These are phyloP conservation scores for Sycophaga agraensis DNA, from an alignment of 1,140 invertebrate genomes.

Conservation along the genomic window DNA sequence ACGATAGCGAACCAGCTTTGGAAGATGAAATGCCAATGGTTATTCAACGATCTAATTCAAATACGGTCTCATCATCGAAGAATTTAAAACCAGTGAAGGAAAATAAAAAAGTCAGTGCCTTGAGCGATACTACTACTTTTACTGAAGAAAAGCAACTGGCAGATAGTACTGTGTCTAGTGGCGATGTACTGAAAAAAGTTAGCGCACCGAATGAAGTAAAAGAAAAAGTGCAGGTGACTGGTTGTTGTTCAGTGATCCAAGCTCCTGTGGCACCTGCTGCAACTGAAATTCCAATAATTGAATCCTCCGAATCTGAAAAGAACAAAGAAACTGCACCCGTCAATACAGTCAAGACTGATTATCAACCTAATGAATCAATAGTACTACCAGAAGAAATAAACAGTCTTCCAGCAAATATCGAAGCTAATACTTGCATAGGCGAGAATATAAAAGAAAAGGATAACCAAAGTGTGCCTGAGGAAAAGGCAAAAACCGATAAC, in stretches of 20 bases:
- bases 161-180: constrained; percentile 26
- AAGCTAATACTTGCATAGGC: neutral
- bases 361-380: constrained; percentile 16
- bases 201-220: neutral
- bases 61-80: neutral
- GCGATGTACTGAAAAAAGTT: neutral
- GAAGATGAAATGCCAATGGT: neutral
- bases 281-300: neutral
- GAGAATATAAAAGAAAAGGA: neutral
- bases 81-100: neutral
- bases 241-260: neutral
- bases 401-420: neutral
- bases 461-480: neutral
- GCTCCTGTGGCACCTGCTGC: too few species aligned
- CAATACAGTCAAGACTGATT: constrained; percentile 12
- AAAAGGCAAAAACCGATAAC: too few species aligned
- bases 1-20: neutral
- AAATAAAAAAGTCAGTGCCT: constrained; percentile 15
- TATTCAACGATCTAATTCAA: neutral
- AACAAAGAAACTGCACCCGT: neutral
- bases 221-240: neutral
- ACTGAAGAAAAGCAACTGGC: constrained; percentile 34
- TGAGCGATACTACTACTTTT: neutral
- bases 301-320: neutral
- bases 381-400: neutral